These are phyloP conservation scores for Pecten maximus DNA, from an alignment of 2,888 invertebrate species.

Conservation along the genomic window DNA sequence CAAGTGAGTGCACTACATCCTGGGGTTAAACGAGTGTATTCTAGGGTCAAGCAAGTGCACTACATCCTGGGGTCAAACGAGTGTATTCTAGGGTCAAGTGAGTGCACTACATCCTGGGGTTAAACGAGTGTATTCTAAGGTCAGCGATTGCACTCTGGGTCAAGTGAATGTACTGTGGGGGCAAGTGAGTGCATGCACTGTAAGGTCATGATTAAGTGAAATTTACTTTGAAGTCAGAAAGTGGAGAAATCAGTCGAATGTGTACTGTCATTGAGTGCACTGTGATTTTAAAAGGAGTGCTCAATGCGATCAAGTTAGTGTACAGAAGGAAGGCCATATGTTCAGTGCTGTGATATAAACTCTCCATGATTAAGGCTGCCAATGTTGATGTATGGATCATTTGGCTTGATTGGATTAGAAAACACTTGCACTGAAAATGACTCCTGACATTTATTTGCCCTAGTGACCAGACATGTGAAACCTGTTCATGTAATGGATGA, in stretches of 20 bases:
- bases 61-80: neutral
- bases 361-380: neutral
- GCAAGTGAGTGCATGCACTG: too few species aligned
- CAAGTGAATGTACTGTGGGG: too few species aligned
- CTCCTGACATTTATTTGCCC: neutral
- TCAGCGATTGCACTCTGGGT: too few species aligned
- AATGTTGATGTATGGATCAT: neutral
- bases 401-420: neutral
- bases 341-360: conserved; percentile 19
- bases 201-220: neutral
- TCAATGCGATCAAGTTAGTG: neutral
- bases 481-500: neutral
- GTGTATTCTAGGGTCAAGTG: neutral
- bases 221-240: too few species aligned
- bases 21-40: too few species aligned
- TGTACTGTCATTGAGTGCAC: too few species aligned
- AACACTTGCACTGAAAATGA: neutral
- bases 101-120: neutral
- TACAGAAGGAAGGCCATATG: neutral
- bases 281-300: too few species aligned
- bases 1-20: too few species aligned
- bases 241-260: too few species aligned
- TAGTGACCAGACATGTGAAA: neutral
- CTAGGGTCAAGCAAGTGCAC: neutral
- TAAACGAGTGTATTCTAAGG: too few species aligned